A percentile compares a stretch with the other conserved stretches of the same genome.
phyloP scores from a whole-genome alignment of 2,797 vertebrate genomes.

The Poecilia velifera region DNA sequence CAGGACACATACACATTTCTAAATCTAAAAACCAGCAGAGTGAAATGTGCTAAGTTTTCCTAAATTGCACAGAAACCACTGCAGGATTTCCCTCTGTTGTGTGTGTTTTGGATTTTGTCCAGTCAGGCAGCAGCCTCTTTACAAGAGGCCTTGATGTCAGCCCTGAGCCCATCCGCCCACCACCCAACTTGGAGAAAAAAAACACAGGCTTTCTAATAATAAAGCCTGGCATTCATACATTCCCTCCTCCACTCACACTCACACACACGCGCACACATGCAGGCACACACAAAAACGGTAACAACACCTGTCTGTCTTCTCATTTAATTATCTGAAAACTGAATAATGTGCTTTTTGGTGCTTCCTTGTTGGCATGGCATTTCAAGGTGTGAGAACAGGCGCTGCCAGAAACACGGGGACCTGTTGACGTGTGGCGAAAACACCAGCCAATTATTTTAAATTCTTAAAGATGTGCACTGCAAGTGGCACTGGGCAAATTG shows the following conservation, averaged over 20 bases:
- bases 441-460: conserved; percentile 33
- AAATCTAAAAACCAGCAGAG: not conserved
- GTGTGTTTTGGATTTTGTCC: conserved; percentile 70
- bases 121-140: conserved; percentile 59
- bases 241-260: conserved; percentile 13
- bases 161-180: conserved; percentile 24
- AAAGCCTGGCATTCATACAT: conserved; percentile 21
- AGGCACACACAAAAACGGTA: conserved; percentile 8
- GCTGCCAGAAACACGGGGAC: conserved; percentile 29
- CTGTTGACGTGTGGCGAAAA: conserved; percentile 33
- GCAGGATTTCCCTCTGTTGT: conserved; percentile 58
- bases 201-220: conserved; percentile 60
- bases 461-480: conserved; percentile 36
- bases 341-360: conserved; percentile 36
- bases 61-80: conserved; percentile 69
- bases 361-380: conserved; percentile 54
- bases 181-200: conserved; percentile 44
- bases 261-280: conserved; percentile 14
- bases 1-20: not conserved
- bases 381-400: conserved; percentile 58
- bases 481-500: conserved; percentile 49
- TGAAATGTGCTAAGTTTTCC: conserved; percentile 38
- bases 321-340: conserved; percentile 59
- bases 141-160: conserved; percentile 42
- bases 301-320: conserved; percentile 44